Base-by-base conservation (phyloP, 1,140 invertebrate species). In the Pararge aegeria region DNA sequence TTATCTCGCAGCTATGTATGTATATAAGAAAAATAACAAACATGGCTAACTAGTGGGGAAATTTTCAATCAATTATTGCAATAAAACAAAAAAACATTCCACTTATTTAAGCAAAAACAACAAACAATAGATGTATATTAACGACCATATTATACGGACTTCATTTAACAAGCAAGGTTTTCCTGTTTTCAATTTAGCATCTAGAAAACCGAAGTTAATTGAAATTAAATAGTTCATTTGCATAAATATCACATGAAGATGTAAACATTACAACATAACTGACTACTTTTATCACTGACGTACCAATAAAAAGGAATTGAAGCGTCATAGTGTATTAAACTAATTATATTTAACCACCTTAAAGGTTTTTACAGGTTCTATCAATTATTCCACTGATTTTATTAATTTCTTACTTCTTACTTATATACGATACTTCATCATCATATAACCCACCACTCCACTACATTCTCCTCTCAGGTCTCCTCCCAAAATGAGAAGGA, bases 171-270 rank as follows among this genome's bases (percentile, higher is more conserved):
- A 9, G 13, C 55, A 65, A 64, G 52, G 67, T 74, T 78, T 74
- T 78, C 75, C 72, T 78, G 75, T 78, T 78, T 75, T 70, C 66
- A 63, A 73, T 59, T 67, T 65, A 40, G 51, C 42, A 16, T 59
- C 19, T 61, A 65, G 44, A 56, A 55, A 63, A 60, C 19, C 48
- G 40, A 48, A 40, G 19, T 59, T 42, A 56, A 44, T 59, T 59
- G 19, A 52, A 52, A 30, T 52, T 44, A 59, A 30, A 58, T 52
- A 44, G 48, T 52, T 59, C 13, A 42, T 59, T 52, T 52, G 48
- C 20, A 52, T 52, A 52, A 58, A 51, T 58, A 57, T 57, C n/a
- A 40, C 30, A 53, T 40, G 18, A 48, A 48, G 6, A 50, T 30
- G 48, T 48, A 55, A 55, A 55, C 40, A 46, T 46, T 20, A 46